phyloP scores from a whole-genome alignment of 2,888 invertebrate species.

The Apodemia mormo region DNA sequence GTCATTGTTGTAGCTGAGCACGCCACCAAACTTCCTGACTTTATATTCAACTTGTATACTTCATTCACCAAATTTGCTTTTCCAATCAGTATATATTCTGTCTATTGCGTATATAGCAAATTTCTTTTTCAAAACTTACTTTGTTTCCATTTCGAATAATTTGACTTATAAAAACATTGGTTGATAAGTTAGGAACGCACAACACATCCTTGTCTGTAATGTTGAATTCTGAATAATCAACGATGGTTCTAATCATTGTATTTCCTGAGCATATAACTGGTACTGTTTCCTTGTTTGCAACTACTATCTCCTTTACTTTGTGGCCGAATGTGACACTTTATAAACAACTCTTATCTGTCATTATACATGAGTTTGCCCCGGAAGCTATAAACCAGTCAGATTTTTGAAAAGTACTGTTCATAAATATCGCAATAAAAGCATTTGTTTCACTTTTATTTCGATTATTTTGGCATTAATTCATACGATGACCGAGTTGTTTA shows the following conservation, averaged over 20 bases:
- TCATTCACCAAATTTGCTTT: slow-evolving; percentile 28
- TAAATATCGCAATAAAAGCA: slow-evolving; percentile 20
- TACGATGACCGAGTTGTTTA: slow-evolving; percentile 31
- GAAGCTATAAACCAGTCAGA: slow-evolving; percentile 34
- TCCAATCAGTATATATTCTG: slow-evolving; percentile 26
- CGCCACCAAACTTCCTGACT: too few relatives aligned
- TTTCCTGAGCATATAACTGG: slow-evolving; percentile 35
- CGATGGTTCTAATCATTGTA: slow-evolving; percentile 23
- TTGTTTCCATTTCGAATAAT: slow-evolving; percentile 35
- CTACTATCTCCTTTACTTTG: slow-evolving; percentile 36
- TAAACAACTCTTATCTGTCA: slow-evolving; percentile 34
- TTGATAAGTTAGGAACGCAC: slow-evolving; percentile 33
- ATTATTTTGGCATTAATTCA: slow-evolving; percentile 19
- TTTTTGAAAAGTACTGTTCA: slow-evolving; percentile 2
- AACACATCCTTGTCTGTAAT: slow-evolving; percentile 29
- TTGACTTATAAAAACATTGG: slow-evolving; percentile 35
- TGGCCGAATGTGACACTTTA: slow-evolving; percentile 28
- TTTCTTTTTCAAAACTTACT: slow-evolving; percentile 25
- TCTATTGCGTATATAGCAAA: slow-evolving; percentile 31
- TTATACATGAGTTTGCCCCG: slow-evolving; percentile 37
- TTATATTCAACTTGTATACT: slow-evolving; percentile 29
- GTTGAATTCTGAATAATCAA: slow-evolving; percentile 19
- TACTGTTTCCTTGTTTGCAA: slow-evolving; percentile 37
- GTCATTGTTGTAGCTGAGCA: slow-evolving; percentile 17
- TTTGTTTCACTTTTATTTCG: slow-evolving; percentile 3